Evolutionary conservation across 30 jellyfish, hydroid and myxozoan genomes (phyloP).

Genomic region (Mastigias papua): DNA sequence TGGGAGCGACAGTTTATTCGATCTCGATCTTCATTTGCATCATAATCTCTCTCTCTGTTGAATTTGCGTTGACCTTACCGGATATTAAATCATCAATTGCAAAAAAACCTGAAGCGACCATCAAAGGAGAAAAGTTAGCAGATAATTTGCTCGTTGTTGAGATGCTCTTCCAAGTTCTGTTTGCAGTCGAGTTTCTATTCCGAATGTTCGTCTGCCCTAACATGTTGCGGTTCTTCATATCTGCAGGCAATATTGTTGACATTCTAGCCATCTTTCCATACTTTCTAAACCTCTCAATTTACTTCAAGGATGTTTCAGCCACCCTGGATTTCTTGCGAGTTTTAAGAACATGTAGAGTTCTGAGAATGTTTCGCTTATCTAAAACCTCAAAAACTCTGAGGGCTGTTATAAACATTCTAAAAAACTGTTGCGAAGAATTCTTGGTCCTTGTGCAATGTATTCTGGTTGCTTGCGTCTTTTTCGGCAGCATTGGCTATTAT

Average conservation of each 20-base stretch:
- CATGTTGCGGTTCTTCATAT: constrained; percentile 26
- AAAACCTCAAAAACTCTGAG: constrained; percentile 44
- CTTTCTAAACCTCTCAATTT: constrained; percentile 22
- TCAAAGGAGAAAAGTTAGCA: neutral
- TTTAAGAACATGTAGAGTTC: constrained; percentile 57
- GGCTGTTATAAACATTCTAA: constrained; percentile 40
- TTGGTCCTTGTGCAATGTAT: constrained; percentile 48
- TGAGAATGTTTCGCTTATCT: constrained; percentile 74
- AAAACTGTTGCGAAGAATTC: constrained; percentile 51
- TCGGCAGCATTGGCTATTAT: constrained; percentile 72
- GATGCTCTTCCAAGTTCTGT: constrained; percentile 19
- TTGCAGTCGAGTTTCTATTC: constrained; percentile 56
- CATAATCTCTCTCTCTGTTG: constrained; percentile 25
- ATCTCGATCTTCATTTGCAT: constrained; percentile 2
- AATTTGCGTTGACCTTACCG: constrained; percentile 53
- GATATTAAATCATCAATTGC: neutral
- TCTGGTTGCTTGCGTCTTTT: constrained; percentile 53
- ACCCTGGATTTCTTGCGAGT: constrained; percentile 47
- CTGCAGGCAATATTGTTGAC: constrained; percentile 52
- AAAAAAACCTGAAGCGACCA: neutral
- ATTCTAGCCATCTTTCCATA: constrained; percentile 62
- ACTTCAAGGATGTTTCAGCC: neutral
- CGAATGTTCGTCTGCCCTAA: constrained; percentile 50
- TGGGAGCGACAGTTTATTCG: constrained; percentile 53
- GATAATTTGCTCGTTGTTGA: neutral